Base-by-base conservation (phyloP, 2,888 invertebrate species). In the Cordilura impudica region DNA sequence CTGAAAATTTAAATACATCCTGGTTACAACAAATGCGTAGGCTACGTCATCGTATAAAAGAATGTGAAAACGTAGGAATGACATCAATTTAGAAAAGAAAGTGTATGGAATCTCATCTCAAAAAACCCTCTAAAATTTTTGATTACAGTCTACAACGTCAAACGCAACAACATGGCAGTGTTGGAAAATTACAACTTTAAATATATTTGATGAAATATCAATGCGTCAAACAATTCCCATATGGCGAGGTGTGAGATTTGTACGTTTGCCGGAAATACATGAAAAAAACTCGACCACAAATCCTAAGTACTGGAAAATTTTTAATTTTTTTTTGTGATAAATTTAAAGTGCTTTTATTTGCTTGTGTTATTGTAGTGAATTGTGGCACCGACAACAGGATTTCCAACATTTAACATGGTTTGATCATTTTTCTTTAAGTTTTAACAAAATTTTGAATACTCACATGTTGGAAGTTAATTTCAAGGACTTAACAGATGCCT, bases 381-480 rank as follows among this genome's bases (percentile, higher is more conserved):
- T 49, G 51, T 75, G 70, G 65, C 82, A 85, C 4, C 84, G 82
- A 1, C 84, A 82, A 1, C 84, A 81, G 60, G 86, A 87, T 51
- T 61, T 85, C 0, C 84, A 86, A 65, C 82, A 87, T 65, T 73
- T 83, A 0, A 87, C 86, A 3, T 94, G 93, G 94, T 90, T 91
- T 2, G 90, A 91, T n/a, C 89, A 91, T n/a, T 91, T 94, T n/a
- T 85, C 92, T 16, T 90, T 91, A 75, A 91, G 92, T 82, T 88
- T 94, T 88, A 90, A 90, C 0, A 91, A 91, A 83, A 90, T 93
- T 12, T 90, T 94, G 6, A 90, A 91, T 49, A 94, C 94, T 2
- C 94, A 94, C 85, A 93, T 93, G 8, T 88, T 94, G 72, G 94
- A 93, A 88, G 91, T 94, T 75, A 93, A 93, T 83, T 88, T 93